Evolutionary conservation across 1,140 invertebrate species (phyloP).

Genomic region (Euborellia annulipes): DNA sequence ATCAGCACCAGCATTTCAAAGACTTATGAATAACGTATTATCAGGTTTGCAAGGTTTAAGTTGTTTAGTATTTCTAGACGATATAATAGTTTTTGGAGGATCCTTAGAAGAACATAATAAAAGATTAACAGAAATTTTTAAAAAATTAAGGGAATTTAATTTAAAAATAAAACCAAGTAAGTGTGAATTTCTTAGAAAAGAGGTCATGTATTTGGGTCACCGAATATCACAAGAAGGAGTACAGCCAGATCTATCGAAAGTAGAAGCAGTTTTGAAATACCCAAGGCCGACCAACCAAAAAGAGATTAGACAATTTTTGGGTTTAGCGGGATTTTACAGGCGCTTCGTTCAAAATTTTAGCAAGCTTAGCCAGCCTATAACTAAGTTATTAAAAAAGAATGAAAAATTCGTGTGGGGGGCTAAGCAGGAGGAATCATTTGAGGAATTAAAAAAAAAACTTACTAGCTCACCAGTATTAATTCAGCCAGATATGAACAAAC

Average conservation of each 20-base stretch:
- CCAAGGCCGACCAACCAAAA: slow-evolving; percentile 12
- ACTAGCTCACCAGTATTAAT: neutral
- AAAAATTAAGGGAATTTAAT: slow-evolving; percentile 8
- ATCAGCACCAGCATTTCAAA: slow-evolving; percentile 22
- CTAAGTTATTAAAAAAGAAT: slow-evolving; percentile 4
- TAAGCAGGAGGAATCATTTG: slow-evolving; percentile 2
- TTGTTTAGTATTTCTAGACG: slow-evolving; percentile 9
- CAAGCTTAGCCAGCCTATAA: slow-evolving; percentile 3
- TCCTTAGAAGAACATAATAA: neutral
- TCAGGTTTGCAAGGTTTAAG: slow-evolving; percentile 3
- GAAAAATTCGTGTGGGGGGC: neutral
- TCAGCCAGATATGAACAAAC: slow-evolving; percentile 7
- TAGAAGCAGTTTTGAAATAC: slow-evolving; percentile 15
- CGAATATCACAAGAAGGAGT: slow-evolving; percentile 15
- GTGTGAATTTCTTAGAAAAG: slow-evolving; percentile 18
- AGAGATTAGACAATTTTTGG: slow-evolving; percentile 16
- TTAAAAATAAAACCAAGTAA: slow-evolving; percentile 21
- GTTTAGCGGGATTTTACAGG: slow-evolving; percentile 15
- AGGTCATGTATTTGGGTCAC: slow-evolving; percentile 19
- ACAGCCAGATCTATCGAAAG: slow-evolving; percentile 16
- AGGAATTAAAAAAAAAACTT: slow-evolving; percentile 5
- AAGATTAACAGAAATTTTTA: slow-evolving; percentile 11
- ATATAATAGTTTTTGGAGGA: slow-evolving; percentile 2
- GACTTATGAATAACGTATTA: slow-evolving; percentile 17
- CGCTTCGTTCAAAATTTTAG: slow-evolving; percentile 15